phyloP scores from a whole-genome alignment of 2,797 vertebrate species.

The Phylloscopus collybita region DNA sequence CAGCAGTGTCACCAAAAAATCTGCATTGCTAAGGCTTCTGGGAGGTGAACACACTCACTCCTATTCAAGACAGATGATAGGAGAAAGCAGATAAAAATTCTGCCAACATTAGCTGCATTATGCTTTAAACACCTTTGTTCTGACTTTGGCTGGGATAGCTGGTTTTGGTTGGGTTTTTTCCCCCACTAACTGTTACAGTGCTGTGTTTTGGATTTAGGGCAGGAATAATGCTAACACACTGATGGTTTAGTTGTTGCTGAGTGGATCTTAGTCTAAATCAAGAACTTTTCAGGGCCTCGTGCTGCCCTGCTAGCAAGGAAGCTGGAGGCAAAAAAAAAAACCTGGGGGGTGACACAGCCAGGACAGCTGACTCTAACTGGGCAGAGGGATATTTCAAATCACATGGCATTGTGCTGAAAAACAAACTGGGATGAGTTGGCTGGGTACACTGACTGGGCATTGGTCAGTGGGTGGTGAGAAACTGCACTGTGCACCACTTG shows the following conservation, averaged over 20 bases:
- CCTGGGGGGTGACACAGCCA: not conserved
- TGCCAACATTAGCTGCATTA: not conserved
- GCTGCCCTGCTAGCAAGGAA: fast-evolving
- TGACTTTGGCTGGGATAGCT: not conserved
- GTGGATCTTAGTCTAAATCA: not conserved
- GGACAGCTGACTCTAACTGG: not conserved
- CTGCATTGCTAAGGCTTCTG: not conserved
- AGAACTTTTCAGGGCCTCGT: not conserved
- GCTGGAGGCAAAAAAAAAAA: not conserved
- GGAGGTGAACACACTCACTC: not conserved
- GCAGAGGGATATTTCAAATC: not conserved
- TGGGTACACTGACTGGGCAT: too few species aligned
- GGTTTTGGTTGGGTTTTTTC: not conserved
- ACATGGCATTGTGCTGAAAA: not conserved
- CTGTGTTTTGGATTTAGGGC: not conserved
- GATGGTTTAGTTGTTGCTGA: not conserved
- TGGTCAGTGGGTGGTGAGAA: not conserved
- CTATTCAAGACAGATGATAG: not conserved
- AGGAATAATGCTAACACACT: not conserved
- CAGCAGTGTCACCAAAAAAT: not conserved
- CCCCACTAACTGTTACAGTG: not conserved
- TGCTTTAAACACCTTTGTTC: not conserved
- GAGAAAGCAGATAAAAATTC: not conserved
- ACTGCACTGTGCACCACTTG: not conserved
- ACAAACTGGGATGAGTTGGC: not conserved